A percentile compares a stretch with the other conserved stretches of the same genome.
phyloP scores from a whole-genome alignment of 2,888 invertebrate genomes.

The Norana najaformis region DNA sequence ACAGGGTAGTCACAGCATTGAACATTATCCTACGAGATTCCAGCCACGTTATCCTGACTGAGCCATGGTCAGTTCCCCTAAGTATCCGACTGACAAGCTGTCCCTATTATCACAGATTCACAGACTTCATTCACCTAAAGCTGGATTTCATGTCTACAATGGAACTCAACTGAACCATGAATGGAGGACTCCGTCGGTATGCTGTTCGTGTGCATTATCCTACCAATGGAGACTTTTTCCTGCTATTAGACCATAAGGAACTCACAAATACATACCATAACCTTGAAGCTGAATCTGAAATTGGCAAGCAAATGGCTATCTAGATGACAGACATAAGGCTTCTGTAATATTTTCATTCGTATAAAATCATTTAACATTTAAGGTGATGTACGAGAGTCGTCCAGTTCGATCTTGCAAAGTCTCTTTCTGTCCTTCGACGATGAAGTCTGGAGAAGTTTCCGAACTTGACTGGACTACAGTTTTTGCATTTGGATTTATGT shows the following conservation, averaged over 20 bases:
- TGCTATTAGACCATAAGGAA: background rate
- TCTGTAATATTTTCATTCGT: background rate
- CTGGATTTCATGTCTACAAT: too few relatives aligned
- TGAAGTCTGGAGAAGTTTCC: background rate
- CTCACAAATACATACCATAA: background rate
- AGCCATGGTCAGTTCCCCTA: too few relatives aligned
- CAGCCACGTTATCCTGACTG: too few relatives aligned
- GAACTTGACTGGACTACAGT: background rate
- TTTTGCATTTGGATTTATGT: constrained; percentile 28
- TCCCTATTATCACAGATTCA: too few relatives aligned
- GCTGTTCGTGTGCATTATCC: too few relatives aligned
- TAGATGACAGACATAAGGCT: background rate
- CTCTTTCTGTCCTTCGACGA: background rate
- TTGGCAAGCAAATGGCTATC: too few relatives aligned
- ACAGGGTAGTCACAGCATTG: background rate
- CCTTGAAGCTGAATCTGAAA: background rate
- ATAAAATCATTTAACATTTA: background rate
- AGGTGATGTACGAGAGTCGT: background rate
- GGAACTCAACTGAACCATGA: too few relatives aligned
- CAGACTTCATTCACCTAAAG: too few relatives aligned
- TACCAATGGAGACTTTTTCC: background rate
- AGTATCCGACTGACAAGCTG: too few relatives aligned
- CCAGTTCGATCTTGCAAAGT: background rate
- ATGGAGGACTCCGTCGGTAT: too few relatives aligned
- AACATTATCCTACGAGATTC: too few relatives aligned